A percentile compares a stretch with the other conserved stretches of the same genome.
These are phyloP conservation scores for Drosophila paranaensis DNA, from an alignment of 2,888 invertebrate genomes.

Conservation along the genomic window DNA sequence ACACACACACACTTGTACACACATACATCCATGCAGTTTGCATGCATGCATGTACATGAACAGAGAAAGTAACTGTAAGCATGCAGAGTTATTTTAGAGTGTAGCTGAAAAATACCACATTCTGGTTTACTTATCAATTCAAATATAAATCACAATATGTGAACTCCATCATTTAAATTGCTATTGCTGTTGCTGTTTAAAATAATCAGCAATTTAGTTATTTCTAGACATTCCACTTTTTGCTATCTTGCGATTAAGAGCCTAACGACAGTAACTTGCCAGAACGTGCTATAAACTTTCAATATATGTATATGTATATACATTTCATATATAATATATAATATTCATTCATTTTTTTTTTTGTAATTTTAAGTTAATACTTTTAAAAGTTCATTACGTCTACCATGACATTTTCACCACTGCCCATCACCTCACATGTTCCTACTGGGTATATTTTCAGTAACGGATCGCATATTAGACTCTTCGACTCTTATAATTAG, in stretches of 20 bases:
- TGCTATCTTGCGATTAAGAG: slow-evolving; percentile 11
- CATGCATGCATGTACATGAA: not conserved
- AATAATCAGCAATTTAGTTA: slow-evolving; percentile 1
- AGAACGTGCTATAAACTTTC: not conserved
- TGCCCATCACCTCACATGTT: too few relatives aligned
- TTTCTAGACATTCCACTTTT: not conserved
- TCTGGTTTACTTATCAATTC: too few relatives aligned
- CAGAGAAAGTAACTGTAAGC: slow-evolving; percentile 6
- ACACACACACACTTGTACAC: not conserved
- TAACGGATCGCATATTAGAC: not conserved
- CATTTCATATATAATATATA: too few relatives aligned
- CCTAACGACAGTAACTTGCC: not conserved
- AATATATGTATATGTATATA: too few relatives aligned
- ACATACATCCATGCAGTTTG: slow-evolving; percentile 1
- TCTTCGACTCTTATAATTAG: not conserved
- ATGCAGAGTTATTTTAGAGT: not conserved
- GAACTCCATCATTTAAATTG: not conserved
- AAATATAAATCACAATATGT: too few relatives aligned
- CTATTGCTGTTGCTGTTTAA: not conserved
- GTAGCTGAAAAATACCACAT: not conserved
- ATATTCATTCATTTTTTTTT: too few relatives aligned
- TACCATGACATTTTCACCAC: too few relatives aligned
- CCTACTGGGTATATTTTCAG: too few relatives aligned
- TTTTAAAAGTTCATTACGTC: too few relatives aligned
- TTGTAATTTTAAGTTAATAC: too few relatives aligned